Conservation (phyloP, 2,888 invertebrate species). For the Catonia carolina region DNA sequence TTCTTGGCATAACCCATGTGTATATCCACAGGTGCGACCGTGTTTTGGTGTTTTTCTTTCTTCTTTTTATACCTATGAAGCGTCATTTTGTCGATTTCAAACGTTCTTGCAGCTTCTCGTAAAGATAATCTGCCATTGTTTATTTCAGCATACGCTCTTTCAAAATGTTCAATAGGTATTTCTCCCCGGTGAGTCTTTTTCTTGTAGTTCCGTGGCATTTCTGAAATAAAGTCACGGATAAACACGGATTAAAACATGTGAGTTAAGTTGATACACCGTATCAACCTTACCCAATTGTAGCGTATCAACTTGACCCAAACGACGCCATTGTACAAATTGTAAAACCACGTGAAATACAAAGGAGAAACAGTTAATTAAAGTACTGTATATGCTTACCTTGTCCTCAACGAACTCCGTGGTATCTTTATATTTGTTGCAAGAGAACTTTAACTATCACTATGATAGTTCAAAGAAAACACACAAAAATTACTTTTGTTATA, state of each 20-base stretch:
- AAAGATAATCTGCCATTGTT: not conserved
- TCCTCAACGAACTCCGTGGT: too few relatives aligned
- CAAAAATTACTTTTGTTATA: too few relatives aligned
- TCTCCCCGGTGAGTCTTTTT: slow-evolving; percentile 4
- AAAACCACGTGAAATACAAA: not conserved
- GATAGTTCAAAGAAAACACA: too few relatives aligned
- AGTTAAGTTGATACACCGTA: not conserved
- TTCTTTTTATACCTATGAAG: slow-evolving; percentile 12
- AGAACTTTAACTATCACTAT: too few relatives aligned
- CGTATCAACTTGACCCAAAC: not conserved
- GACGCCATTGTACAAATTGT: too few relatives aligned
- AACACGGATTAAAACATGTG: not conserved
- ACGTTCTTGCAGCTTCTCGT: slow-evolving; percentile 19
- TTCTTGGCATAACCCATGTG: slow-evolving; percentile 6
- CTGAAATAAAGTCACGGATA: slow-evolving; percentile 5
- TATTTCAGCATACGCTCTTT: not conserved
- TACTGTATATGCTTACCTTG: too few relatives aligned
- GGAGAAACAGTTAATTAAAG: too few relatives aligned
- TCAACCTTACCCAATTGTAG: slow-evolving; percentile 7
- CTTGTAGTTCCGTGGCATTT: not conserved
- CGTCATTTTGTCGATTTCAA: slow-evolving; percentile 16
- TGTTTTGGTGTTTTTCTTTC: slow-evolving; percentile 9
- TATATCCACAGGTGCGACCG: too few relatives aligned
- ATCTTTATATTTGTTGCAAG: too few relatives aligned
- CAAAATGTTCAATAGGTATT: slow-evolving; percentile 3